Conservation (phyloP, 2,888 invertebrate species). For the Coecobrya sp. region DNA sequence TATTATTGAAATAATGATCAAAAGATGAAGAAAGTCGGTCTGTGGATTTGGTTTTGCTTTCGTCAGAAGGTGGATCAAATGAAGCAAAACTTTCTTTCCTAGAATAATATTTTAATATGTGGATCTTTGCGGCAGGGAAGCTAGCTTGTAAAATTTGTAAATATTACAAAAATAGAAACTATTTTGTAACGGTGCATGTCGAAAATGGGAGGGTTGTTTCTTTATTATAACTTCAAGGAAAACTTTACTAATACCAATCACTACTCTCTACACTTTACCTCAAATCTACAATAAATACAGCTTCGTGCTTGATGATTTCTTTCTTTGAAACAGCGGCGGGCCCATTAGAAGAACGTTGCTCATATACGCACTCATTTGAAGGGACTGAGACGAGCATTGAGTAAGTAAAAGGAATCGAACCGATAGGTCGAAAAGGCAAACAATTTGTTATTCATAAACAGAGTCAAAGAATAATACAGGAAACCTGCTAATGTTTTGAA, state of each 20-base stretch:
- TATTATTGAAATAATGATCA: background rate
- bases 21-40: background rate
- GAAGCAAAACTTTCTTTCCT: background rate
- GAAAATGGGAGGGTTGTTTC: slow-evolving; percentile 62
- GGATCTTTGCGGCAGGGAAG: background rate
- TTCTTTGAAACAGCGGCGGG: background rate
- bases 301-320: background rate
- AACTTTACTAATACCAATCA: slow-evolving; percentile 44
- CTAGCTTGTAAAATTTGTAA: background rate
- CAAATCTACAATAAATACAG: background rate
- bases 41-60: background rate
- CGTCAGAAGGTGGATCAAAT: background rate
- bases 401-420: slow-evolving; percentile 47
- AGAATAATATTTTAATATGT: background rate
- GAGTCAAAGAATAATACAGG: slow-evolving; percentile 48
- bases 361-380: slow-evolving; percentile 37
- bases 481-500: slow-evolving; percentile 50
- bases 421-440: slow-evolving; percentile 64
- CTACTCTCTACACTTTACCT: slow-evolving; percentile 46
- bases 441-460: slow-evolving; percentile 18
- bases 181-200: slow-evolving; percentile 49
- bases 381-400: background rate
- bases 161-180: background rate
- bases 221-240: slow-evolving; percentile 63
- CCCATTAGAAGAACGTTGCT: background rate